Evolutionary conservation across 2,888 invertebrate species (phyloP), one percentile per base, ranked within the genome.

Genomic region (Quadroppia sp.): DNA sequence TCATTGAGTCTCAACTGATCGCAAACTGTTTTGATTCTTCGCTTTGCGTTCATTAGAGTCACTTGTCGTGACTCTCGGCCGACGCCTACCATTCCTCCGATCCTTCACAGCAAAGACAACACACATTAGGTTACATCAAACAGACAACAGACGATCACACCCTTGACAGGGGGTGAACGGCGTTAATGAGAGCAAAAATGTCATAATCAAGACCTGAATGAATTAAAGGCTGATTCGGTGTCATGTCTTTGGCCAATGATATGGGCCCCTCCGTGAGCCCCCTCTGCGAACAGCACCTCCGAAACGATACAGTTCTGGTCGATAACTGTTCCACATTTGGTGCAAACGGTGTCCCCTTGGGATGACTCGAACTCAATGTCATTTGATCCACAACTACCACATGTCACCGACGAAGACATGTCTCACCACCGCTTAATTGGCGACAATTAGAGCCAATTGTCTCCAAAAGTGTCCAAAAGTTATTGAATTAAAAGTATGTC

Each of bases 271-370:
- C 67, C 67, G 81, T 89, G 90, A 11, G 91, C 88, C 81, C 90
- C 90, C 82, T 99, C 98, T 82, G 94, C 92, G 81, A 97, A 99
- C 82, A 95, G 93, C 30, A 97, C 89, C 82, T 98, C 97, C 1
- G 94, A 91, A 30, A 99, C 96, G 81, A 99, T 98, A 73, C 94
- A 89, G 80, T 92, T 94, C 81, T 97, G 95, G 82, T 98, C 97
- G 20, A 99, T 84, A 1, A 99, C 98, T 9, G 92, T 89, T 32
- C 98, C 99, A 84, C 99, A 99, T 81, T 89, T 90, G 32, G 92
- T 96, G 82, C 99, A 99, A 0, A 97, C 94, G 13, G 91, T 90
- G 86, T 97, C 95, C 45, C 97, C 98, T 80, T 96, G 87, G 28
- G 92, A 90, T 75, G 93, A 90, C 83, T 98, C 98, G 76, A 90